Evolutionary conservation across 2,888 invertebrate genomes (phyloP), one percentile per base, ranked within the genome.

Genomic region (Poecilus cupreus): DNA sequence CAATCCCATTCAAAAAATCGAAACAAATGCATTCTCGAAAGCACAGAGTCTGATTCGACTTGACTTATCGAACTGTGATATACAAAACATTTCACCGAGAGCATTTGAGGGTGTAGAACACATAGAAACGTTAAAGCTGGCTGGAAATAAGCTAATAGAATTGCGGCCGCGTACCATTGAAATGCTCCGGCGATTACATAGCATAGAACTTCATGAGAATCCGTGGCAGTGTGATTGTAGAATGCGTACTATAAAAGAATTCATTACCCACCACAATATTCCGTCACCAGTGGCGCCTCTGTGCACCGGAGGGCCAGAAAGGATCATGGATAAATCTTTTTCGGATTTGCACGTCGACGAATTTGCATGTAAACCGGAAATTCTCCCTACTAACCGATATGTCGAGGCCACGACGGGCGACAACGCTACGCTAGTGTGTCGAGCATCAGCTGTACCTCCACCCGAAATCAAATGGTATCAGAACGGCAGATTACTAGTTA

Each of bases 141-240:
- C 96, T 88, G 94, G 94, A 83, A 97, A 97, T 88, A 93, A 93
- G 84, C 90, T 97, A 82, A 91, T 93, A 64, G 95, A 95, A 83
- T 88, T 96, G 83, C 91, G 94, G 70, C 91, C 94, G 11, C 92
- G 92, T 84, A 95, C 95, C 0, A 93, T 96, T 83, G 94, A 94
- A 87, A 93, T 93, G 74, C 93, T 94, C 78, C 92, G 92, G 84
- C 93, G 94, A 81, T 90, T 97, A 72, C 94, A 95, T 87, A 95
- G 94, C 51, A 94, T 97, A 83, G 96, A 96, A 87, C 89, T 97
- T 84, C 96, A 96, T 83, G 95, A 95, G 84, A 97, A 97, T 89
- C 96, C 96, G 0, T 97, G 96, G 97, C 92, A 94, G 83, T 97
- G 97, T 87, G 96, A 97, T 87, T 97, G 97, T 86, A 93, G 95